Percentiles rank a stretch among this genome's conserved stretches.
phyloP scores from a whole-genome alignment of 2,888 invertebrate genomes.

The Cremastobaeus sp. region DNA sequence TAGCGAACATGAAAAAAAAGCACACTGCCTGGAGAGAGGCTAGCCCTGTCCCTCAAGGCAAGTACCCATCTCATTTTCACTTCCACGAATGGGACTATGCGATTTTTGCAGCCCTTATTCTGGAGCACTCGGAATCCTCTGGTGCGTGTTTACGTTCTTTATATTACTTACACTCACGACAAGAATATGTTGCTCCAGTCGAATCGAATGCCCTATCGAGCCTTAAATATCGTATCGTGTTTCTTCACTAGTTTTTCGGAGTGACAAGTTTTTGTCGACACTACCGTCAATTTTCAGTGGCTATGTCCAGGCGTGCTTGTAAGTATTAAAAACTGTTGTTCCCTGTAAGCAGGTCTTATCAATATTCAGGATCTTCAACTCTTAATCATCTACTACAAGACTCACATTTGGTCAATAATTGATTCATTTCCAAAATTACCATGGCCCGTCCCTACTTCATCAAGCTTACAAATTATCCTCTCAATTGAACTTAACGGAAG shows the following conservation, averaged over 20 bases:
- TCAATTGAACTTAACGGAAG: too few relatives aligned
- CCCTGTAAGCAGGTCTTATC: background rate
- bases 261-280: conserved; percentile 49
- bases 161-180: conserved; percentile 20
- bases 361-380: too few relatives aligned
- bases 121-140: conserved; percentile 61
- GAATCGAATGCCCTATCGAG: conserved; percentile 29
- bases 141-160: conserved; percentile 61
- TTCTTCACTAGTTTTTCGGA: too few relatives aligned
- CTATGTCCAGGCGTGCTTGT: conserved; percentile 24
- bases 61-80: conserved; percentile 77
- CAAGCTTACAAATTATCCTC: conserved; percentile 26
- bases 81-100: conserved; percentile 71
- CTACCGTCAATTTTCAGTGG: conserved; percentile 36
- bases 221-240: conserved; percentile 1
- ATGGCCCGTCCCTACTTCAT: conserved; percentile 1
- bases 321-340: conserved; percentile 37
- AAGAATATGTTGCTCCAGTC: conserved; percentile 44
- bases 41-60: conserved; percentile 78
- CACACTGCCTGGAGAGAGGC: conserved; percentile 79
- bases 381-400: conserved; percentile 24
- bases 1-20: conserved; percentile 78
- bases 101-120: conserved; percentile 72
- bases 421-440: too few relatives aligned
- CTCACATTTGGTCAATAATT: conserved; percentile 13